Evolutionary conservation across 2,888 invertebrate genomes (phyloP), one percentile per base, ranked within the genome.

Genomic region (Melanostoma mellinum): DNA sequence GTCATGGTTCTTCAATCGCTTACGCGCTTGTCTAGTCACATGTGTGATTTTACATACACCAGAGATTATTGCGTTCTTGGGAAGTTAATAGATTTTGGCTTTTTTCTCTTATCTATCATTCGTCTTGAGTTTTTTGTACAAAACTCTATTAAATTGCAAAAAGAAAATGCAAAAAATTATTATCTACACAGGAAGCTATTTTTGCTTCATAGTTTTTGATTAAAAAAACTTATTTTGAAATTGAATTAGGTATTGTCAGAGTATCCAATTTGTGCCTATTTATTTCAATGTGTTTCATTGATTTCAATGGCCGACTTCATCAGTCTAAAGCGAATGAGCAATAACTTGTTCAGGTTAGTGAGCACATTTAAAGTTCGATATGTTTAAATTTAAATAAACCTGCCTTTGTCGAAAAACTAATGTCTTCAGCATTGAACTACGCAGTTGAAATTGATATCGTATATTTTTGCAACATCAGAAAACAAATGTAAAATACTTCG

Each of bases 21-120:
- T 53, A 61, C 30, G 55, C 69, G 56, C 60, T 50, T 50, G 67
- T 36, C 33, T 44, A 65, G 78, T 81, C 81, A 81, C 81, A 81
- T 81, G 81, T 20, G 20, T 20, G 71, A 72, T 73, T 1, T 48
- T 33, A 44, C 40, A 44, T 69, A 32, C 32, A 56, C 55, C 61
- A 68, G 68, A 50, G 58, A 80, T 53, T 58, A 71, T 58, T 58
- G 69, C 75, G 56, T 65, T 80, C 32, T 60, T 63, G 38, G 46
- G 67, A 38, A 61, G 65, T 53, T 60, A 69, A 33, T 35, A 38
- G 46, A 58, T 50, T 61, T 32, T 60, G 40, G 40, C 32, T 52
- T 53, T 58, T 69, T 60, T 44, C 35, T 40, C 20, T 38, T 46
- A 58, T 35, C 52, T 53, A 71, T 20, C 20, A 20, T 65, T 65